Evolutionary conservation across 1,140 invertebrate species (phyloP).

Genomic region (Drosophila lini): DNA sequence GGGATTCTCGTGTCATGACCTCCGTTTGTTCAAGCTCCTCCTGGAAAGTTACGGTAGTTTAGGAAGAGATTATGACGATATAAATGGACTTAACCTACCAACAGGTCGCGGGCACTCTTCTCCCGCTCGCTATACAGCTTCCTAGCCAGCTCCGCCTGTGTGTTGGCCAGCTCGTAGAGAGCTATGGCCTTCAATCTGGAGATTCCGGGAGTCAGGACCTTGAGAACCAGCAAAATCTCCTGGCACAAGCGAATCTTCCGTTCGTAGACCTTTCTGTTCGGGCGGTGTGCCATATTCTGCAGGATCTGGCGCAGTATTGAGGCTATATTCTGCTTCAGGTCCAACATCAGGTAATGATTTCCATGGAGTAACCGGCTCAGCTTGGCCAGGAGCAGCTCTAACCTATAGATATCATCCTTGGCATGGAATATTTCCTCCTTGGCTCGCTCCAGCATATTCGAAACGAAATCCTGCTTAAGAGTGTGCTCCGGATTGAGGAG

Average conservation of each 20-base stretch:
- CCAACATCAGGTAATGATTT: constrained; percentile 88
- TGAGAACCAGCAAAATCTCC: constrained; percentile 88
- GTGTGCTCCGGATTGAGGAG: constrained; percentile 58
- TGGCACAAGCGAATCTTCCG: constrained; percentile 88
- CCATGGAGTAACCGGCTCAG: constrained; percentile 86
- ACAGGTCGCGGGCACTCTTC: constrained; percentile 33
- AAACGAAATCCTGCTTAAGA: constrained; percentile 57
- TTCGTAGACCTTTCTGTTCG: constrained; percentile 86
- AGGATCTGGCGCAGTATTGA: constrained; percentile 86
- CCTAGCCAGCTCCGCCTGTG: constrained; percentile 87
- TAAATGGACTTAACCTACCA: constrained; percentile 24
- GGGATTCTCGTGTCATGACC: constrained; percentile 86
- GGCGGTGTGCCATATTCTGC: constrained; percentile 85
- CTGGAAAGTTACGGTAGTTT: constrained; percentile 58
- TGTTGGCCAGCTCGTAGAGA: constrained; percentile 90
- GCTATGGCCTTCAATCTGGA: constrained; percentile 89
- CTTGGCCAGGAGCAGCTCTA: constrained; percentile 87
- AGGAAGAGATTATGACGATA: too few relatives aligned
- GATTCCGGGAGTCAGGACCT: constrained; percentile 90
- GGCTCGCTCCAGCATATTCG: constrained; percentile 80
- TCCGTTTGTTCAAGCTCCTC: constrained; percentile 86
- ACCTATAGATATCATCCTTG: constrained; percentile 76
- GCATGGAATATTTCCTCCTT: constrained; percentile 83
- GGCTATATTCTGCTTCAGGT: constrained; percentile 88
- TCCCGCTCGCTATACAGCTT: constrained; percentile 69